Evolutionary conservation across 2,113 vertebrate genomes (phyloP).

Genomic region (Lepus europaeus): DNA sequence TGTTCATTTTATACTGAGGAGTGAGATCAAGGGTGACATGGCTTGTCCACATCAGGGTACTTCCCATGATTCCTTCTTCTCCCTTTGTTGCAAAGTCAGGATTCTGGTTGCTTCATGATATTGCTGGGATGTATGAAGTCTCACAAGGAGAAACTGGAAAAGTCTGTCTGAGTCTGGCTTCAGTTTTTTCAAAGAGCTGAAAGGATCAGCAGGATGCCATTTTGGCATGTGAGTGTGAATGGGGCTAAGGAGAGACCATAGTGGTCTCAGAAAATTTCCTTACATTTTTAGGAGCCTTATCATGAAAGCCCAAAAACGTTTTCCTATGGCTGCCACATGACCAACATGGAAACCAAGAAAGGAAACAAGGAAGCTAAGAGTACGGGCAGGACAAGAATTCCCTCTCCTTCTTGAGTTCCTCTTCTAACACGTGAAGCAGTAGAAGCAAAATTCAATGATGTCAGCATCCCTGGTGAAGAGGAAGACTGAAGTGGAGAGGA

Average conservation of each 20-base stretch:
- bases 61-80: background rate
- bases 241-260: background rate
- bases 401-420: slow-evolving; percentile 68
- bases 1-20: background rate
- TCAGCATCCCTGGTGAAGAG: slow-evolving; percentile 54
- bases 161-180: slow-evolving; percentile 28
- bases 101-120: slow-evolving; percentile 41
- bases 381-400: slow-evolving; percentile 51
- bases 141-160: slow-evolving; percentile 32
- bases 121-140: background rate
- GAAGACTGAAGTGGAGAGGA: slow-evolving; percentile 17
- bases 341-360: slow-evolving; percentile 65
- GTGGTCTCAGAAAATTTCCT: background rate
- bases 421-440: background rate
- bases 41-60: background rate
- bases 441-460: slow-evolving; percentile 37
- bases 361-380: slow-evolving; percentile 71
- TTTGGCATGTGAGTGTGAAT: background rate
- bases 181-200: slow-evolving; percentile 39
- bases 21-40: background rate
- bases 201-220: background rate
- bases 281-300: slow-evolving; percentile 21
- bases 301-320: background rate
- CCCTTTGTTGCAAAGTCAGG: slow-evolving; percentile 10
- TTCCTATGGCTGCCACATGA: background rate